Base-by-base conservation (phyloP, 1,140 invertebrate species). In the Cotesia glomerata region DNA sequence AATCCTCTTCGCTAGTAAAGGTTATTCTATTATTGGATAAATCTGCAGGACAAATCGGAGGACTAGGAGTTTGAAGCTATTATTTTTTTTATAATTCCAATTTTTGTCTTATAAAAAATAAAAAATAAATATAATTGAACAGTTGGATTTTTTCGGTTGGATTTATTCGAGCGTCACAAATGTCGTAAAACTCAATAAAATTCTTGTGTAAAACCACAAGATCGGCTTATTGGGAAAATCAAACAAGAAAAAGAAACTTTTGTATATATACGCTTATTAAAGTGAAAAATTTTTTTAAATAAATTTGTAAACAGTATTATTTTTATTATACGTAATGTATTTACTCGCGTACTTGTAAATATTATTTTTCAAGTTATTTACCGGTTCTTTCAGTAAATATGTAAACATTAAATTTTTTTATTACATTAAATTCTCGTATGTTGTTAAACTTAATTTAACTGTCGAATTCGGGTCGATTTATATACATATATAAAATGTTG, bases 211-310 rank as follows among this genome's bases (percentile, higher is more conserved):
- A 2, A 16, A 26, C 54, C 35, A 11, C 54, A 70, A 70, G 35
- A 70, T 62, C 56, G 59, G 16, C 45, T 62, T 70, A 70, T 70
- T 52, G 68, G 66, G 34, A 34, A 70, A 51, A 49, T 59, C 58
- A 35, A 32, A 36, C 58, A 70, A 63, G 32, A 52, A 52, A 39
- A 32, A 7, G 13, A 49, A 45, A 45, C 11, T 45, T 11, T 7
- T 45, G 39, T 45, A 11, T 45, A 5, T 11, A 9, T 45, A 45
- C 5, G 18, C 45, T 39, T 7, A 70, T 16, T 59, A 16, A 11
- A 54, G 65, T 18, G n/a, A 62, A 14, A 63, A 51, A 65, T 39
- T 49, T 45, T 39, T 8, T 14, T 4, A 32, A 62, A 35, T 62
- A 32, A 62, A 26, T n/a, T 14, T 3, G 13, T 26, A 39, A 62